These are phyloP conservation scores for Falco columbarius DNA, from an alignment of 2,797 vertebrate species.

Conservation along the genomic window DNA sequence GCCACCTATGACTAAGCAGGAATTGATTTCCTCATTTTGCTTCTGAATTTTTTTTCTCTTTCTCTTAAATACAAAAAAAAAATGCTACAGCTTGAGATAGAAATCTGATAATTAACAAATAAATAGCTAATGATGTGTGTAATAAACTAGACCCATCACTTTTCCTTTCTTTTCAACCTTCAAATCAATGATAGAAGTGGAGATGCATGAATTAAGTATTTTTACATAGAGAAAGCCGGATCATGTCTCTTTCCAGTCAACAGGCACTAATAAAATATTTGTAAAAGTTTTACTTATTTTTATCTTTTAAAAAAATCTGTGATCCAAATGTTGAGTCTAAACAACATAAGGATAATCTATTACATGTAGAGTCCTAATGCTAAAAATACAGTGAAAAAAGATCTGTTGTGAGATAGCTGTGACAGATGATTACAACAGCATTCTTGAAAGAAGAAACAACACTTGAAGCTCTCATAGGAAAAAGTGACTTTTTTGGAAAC, in stretches of 20 bases:
- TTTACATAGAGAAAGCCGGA: not conserved
- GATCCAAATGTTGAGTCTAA: not conserved
- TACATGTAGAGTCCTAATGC: not conserved
- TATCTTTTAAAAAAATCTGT: not conserved
- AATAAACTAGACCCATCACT: not conserved
- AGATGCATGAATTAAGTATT: not conserved
- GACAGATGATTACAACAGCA: not conserved
- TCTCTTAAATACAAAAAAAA: not conserved
- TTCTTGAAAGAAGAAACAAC: conserved; percentile 23
- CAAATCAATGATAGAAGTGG: not conserved
- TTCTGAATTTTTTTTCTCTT: not conserved
- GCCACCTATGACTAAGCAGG: not conserved
- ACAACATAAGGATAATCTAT: not conserved
- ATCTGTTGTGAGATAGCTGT: not conserved
- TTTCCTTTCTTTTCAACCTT: not conserved
- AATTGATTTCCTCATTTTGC: not conserved
- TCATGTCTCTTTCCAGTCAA: not conserved
- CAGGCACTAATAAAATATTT: not conserved
- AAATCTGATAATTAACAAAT: not conserved
- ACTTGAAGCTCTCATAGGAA: not conserved
- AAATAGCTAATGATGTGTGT: not conserved
- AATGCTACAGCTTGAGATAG: not conserved
- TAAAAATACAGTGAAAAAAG: not conserved
- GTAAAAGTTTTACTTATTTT: not conserved
- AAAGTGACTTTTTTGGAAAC: not conserved